Evolutionary conservation across 2,888 invertebrate species (phyloP).

Genomic region (Plagiodera versicolora): DNA sequence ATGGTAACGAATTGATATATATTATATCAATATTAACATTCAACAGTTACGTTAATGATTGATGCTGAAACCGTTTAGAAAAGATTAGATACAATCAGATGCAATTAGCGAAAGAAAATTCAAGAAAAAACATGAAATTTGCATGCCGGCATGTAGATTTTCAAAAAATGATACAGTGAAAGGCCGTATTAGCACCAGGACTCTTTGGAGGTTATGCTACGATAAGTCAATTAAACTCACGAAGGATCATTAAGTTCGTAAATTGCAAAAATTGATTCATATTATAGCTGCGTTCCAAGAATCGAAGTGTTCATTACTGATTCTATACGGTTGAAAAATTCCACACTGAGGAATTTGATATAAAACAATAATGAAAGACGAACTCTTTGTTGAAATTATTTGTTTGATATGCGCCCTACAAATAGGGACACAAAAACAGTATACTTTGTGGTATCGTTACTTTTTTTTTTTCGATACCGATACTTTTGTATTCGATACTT

Average conservation of each 20-base stretch:
- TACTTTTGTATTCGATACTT: too few species aligned
- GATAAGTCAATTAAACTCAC: background rate
- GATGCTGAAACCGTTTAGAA: background rate
- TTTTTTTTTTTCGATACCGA: too few species aligned
- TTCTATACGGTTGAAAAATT: background rate
- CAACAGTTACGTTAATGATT: background rate
- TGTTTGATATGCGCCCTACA: too few species aligned
- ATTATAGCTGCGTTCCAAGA: background rate
- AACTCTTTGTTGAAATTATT: too few species aligned
- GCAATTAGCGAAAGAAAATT: conserved; percentile 10
- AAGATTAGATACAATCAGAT: background rate
- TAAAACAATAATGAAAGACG: too few species aligned
- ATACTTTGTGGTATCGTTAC: too few species aligned
- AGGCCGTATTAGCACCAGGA: background rate
- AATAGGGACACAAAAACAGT: too few species aligned
- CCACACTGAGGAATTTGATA: too few species aligned
- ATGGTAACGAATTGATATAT: too few species aligned
- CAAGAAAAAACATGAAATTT: background rate
- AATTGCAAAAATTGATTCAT: background rate
- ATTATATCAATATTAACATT: background rate
- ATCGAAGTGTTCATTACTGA: background rate
- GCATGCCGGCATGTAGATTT: background rate
- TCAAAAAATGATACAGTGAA: background rate
- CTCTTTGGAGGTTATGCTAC: background rate
- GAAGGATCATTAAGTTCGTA: background rate